These are phyloP conservation scores for Phainopepla nitens DNA, from an alignment of 2,113 vertebrate species.

Conservation along the genomic window DNA sequence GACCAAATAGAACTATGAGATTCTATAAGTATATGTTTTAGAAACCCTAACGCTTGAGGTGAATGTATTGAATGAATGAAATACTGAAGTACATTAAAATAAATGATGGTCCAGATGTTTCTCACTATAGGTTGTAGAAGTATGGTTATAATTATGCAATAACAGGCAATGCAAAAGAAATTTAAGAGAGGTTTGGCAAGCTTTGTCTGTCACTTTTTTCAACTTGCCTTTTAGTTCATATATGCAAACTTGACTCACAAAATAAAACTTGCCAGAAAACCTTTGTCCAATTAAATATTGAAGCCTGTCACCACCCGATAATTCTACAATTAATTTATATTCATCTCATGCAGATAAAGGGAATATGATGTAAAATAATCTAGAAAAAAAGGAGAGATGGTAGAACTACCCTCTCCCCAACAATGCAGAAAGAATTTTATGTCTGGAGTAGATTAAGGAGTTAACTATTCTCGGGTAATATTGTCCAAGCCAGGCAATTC, in stretches of 20 bases:
- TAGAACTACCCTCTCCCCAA: not conserved
- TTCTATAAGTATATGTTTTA: not conserved
- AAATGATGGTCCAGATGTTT: not conserved
- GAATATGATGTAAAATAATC: not conserved
- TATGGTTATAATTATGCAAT: not conserved
- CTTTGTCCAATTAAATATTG: not conserved
- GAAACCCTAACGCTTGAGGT: not conserved
- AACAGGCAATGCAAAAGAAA: not conserved
- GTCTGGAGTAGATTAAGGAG: not conserved
- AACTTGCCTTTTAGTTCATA: not conserved
- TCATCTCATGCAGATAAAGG: not conserved
- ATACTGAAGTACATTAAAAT: not conserved
- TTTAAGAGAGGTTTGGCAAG: not conserved
- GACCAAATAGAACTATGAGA: not conserved
- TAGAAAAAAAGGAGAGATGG: not conserved
- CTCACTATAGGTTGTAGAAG: not conserved
- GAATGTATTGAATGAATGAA: not conserved
- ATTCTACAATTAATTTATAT: not conserved
- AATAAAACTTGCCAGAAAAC: not conserved
- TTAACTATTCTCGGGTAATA: not conserved
- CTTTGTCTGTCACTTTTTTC: not conserved
- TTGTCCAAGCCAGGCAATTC: not conserved
- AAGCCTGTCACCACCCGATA: not conserved
- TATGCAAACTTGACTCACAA: not conserved
- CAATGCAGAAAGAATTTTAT: not conserved